phyloP scores from a whole-genome alignment of 2,888 invertebrate species.

The Apomyelois bistriatella region DNA sequence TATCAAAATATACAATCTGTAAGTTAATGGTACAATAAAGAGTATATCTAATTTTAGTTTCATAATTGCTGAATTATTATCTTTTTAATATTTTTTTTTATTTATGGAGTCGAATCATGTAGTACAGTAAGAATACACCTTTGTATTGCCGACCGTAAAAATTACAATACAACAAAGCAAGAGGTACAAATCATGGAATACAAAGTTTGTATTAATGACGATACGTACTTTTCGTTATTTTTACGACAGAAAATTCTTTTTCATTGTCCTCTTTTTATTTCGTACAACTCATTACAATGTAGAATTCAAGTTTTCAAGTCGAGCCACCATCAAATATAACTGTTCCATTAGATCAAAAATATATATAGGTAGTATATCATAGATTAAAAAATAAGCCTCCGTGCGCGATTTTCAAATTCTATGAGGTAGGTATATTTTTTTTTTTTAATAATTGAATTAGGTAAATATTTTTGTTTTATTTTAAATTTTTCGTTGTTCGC shows the following conservation, averaged over 20 bases:
- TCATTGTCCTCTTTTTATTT: conserved; percentile 23
- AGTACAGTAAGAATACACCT: background rate
- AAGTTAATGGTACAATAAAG: too few relatives aligned
- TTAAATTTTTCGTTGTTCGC: too few relatives aligned
- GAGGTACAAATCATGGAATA: conserved; percentile 67
- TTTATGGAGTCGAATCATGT: background rate
- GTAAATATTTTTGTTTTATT: too few relatives aligned
- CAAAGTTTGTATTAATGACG: conserved; percentile 66
- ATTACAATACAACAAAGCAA: conserved; percentile 70
- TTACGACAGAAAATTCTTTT: conserved; percentile 53
- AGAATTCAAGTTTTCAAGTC: background rate
- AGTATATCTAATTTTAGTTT: too few relatives aligned
- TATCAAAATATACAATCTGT: too few relatives aligned
- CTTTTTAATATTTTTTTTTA: background rate
- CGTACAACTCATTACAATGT: background rate
- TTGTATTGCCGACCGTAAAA: conserved; percentile 53
- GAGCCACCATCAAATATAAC: too few relatives aligned
- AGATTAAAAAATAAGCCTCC: too few relatives aligned
- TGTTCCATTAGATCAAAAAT: too few relatives aligned
- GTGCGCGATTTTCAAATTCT: too few relatives aligned
- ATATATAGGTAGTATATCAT: too few relatives aligned
- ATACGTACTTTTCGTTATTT: conserved; percentile 48
- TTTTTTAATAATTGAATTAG: too few relatives aligned
- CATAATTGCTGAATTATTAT: background rate
- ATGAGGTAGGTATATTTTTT: too few relatives aligned